Percentiles rank a stretch among this genome's conserved stretches.
Evolutionary conservation across 2,888 invertebrate genomes (phyloP).

Genomic region (Erebia epiphron): DNA sequence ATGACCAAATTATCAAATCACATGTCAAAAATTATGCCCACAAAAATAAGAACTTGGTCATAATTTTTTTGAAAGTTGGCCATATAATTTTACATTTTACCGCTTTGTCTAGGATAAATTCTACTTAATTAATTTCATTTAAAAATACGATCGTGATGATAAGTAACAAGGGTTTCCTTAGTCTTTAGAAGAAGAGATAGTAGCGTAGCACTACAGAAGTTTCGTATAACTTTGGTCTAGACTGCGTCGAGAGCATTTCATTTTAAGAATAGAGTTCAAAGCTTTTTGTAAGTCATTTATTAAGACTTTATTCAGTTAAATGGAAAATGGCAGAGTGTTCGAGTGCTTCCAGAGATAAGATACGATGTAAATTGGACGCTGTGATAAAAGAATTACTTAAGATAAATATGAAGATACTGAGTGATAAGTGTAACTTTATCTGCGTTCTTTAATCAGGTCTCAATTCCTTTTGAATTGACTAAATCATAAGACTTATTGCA

Average conservation of each 20-base stretch:
- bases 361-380: constrained; percentile 10
- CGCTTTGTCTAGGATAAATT: too few species aligned
- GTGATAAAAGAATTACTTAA: constrained; percentile 12
- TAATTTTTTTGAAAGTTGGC: too few species aligned
- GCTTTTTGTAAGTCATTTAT: constrained; percentile 9
- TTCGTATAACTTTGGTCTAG: constrained; percentile 12
- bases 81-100: too few species aligned
- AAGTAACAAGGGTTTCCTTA: not conserved
- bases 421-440: not conserved
- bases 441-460: not conserved
- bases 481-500: too few species aligned
- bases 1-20: too few species aligned
- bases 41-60: too few species aligned
- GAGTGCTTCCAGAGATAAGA: not conserved
- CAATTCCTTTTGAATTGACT: not conserved
- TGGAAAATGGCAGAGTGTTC: constrained; percentile 14
- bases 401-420: not conserved
- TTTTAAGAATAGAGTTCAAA: constrained; percentile 2
- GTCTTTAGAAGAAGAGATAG: not conserved
- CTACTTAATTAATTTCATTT: too few species aligned
- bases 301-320: constrained; percentile 17
- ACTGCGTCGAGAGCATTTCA: constrained; percentile 1
- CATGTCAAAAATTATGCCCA: too few species aligned
- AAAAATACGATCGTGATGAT: not conserved
- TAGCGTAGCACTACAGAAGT: not conserved